Evolutionary conservation across 1,140 invertebrate genomes (phyloP).

Genomic region (Carposina sasakii): DNA sequence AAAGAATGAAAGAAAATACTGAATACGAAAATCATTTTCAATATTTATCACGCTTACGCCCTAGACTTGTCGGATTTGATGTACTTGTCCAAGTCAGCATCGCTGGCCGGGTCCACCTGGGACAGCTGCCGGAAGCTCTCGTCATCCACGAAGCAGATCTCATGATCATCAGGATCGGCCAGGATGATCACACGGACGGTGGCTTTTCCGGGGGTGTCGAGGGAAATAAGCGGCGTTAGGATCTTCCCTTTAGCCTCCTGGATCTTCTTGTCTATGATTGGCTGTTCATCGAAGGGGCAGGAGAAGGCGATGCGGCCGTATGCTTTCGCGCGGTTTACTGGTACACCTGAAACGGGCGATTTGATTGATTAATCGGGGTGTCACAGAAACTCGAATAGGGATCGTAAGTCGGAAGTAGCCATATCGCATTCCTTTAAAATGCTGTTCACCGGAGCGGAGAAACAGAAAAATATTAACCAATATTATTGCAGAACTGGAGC

Average conservation of each 20-base stretch:
- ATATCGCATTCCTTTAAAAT: too few relatives aligned
- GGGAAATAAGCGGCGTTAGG: slow-evolving; percentile 88
- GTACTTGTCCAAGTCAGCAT: slow-evolving; percentile 84
- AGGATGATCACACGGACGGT: slow-evolving; percentile 96
- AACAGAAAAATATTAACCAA: too few relatives aligned
- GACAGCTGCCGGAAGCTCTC: slow-evolving; percentile 94
- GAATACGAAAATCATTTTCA: too few relatives aligned
- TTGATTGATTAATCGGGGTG: too few relatives aligned
- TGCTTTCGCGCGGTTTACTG: slow-evolving; percentile 89
- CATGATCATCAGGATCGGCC: slow-evolving; percentile 96
- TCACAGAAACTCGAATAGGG: too few relatives aligned
- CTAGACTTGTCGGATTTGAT: slow-evolving; percentile 81
- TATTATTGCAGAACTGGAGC: too few relatives aligned
- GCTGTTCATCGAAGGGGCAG: slow-evolving; percentile 83
- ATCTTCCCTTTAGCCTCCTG: slow-evolving; percentile 83
- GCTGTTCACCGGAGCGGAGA: too few relatives aligned
- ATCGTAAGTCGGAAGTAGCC: too few relatives aligned
- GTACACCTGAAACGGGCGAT: slow-evolving; percentile 69
- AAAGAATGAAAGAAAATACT: too few relatives aligned
- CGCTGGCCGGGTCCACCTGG: slow-evolving; percentile 87
- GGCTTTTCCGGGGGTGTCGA: slow-evolving; percentile 97
- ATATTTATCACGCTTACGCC: too few relatives aligned
- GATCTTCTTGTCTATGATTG: slow-evolving; percentile 82
- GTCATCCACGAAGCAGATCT: slow-evolving; percentile 99
- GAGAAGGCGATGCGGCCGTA: slow-evolving; percentile 97